Evolutionary conservation across 1,140 invertebrate genomes (phyloP).

Genomic region (Bradynema listronoti): DNA sequence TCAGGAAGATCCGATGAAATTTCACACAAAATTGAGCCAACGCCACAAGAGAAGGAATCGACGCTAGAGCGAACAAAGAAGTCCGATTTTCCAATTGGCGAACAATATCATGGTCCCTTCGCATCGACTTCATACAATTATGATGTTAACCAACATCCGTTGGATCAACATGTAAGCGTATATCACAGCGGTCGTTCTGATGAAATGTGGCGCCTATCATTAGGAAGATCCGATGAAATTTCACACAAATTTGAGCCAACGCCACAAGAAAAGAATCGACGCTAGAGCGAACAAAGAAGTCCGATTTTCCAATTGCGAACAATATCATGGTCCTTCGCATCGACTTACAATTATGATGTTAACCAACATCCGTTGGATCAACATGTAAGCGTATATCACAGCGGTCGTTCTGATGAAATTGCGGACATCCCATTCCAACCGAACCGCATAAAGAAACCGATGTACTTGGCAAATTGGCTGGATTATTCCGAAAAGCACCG

Average conservation of each 20-base stretch:
- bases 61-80: background rate
- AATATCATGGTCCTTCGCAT: too few relatives aligned
- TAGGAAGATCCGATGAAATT: too few relatives aligned
- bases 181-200: background rate
- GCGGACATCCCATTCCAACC: background rate
- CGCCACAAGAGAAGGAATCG: background rate
- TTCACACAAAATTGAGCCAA: background rate
- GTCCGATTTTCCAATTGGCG: conserved; percentile 12
- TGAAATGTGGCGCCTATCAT: too few relatives aligned
- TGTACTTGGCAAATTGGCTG: background rate
- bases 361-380: too few relatives aligned
- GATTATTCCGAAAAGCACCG: conserved; percentile 7
- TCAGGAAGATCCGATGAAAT: conserved; percentile 20
- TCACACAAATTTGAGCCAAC: too few relatives aligned
- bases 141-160: background rate
- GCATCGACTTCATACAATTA: background rate
- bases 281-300: too few relatives aligned
- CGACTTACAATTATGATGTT: too few relatives aligned
- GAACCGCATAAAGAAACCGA: background rate
- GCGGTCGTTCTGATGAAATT: conserved; percentile 27
- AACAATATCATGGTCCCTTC: conserved; percentile 3
- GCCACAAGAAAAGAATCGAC: too few relatives aligned
- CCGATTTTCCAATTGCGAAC: too few relatives aligned
- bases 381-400: too few relatives aligned
- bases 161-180: background rate